Percentiles rank a stretch among this genome's conserved stretches.
phyloP scores from a whole-genome alignment of 2,113 vertebrate genomes.

The Conger conger region DNA sequence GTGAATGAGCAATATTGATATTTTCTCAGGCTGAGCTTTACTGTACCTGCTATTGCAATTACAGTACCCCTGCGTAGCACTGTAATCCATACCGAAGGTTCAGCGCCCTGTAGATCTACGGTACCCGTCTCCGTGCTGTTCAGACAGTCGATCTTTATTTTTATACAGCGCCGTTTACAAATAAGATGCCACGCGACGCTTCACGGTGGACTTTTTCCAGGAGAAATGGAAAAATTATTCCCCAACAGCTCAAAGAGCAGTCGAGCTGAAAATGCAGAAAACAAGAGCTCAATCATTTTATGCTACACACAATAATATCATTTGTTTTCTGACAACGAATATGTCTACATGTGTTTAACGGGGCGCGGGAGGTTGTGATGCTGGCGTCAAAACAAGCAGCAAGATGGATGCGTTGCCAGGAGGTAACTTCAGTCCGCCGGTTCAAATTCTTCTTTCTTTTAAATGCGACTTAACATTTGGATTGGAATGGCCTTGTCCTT shows the following conservation, averaged over 20 bases:
- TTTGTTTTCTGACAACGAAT: background rate
- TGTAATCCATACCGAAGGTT: background rate
- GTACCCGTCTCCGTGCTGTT: background rate
- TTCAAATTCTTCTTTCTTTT: background rate
- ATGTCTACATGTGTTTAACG: background rate
- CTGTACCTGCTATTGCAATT: background rate
- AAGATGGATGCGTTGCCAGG: background rate
- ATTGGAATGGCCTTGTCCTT: background rate
- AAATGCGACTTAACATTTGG: background rate
- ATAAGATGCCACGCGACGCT: background rate
- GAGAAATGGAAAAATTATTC: background rate
- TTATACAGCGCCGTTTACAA: background rate
- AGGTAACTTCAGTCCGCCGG: background rate
- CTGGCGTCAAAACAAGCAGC: background rate
- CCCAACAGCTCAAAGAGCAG: no score
- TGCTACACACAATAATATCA: background rate
- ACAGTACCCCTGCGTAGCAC: background rate
- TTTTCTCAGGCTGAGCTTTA: background rate
- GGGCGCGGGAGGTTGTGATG: background rate
- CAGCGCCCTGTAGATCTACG: background rate
- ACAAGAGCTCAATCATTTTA: no score
- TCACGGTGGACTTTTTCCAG: background rate
- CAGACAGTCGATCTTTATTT: background rate
- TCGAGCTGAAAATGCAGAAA: no score
- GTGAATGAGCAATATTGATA: background rate